These are phyloP conservation scores for Microctonus hyperodae DNA, from an alignment of 2,888 invertebrate species.

Conservation along the genomic window DNA sequence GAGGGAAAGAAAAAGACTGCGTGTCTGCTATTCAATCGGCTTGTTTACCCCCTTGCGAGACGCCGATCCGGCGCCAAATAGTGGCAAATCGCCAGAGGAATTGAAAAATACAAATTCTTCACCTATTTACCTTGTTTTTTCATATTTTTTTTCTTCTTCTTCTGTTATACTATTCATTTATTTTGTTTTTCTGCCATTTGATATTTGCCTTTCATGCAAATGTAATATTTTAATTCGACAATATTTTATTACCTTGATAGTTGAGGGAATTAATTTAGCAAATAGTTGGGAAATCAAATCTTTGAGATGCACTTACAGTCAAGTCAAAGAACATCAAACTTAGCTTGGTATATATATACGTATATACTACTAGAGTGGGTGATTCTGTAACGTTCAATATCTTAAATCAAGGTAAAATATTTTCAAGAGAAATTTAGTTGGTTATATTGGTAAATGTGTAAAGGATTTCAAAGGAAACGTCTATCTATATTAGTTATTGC, in stretches of 20 bases:
- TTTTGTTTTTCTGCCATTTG: neutral
- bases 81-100: constrained; percentile 8
- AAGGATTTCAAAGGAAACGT: constrained; percentile 6
- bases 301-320: no score
- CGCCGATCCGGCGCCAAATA: constrained; percentile 11
- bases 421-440: constrained; percentile 3
- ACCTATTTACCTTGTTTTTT: neutral
- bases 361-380: neutral
- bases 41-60: constrained; percentile 8
- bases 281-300: neutral
- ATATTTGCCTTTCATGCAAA: neutral
- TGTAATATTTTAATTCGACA: neutral
- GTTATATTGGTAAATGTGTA: constrained; percentile 4
- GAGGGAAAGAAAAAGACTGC: constrained; percentile 1
- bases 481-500: no score
- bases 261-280: neutral
- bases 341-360: neutral
- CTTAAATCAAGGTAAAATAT: neutral
- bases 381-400: neutral
- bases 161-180: neutral
- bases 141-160: neutral
- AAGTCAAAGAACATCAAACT: no score
- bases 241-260: neutral
- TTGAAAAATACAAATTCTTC: constrained; percentile 3
- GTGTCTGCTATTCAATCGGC: constrained; percentile 14